Evolutionary conservation across 2,888 invertebrate genomes (phyloP), one percentile per base, ranked within the genome.

Genomic region (Hypomecis atomaria): DNA sequence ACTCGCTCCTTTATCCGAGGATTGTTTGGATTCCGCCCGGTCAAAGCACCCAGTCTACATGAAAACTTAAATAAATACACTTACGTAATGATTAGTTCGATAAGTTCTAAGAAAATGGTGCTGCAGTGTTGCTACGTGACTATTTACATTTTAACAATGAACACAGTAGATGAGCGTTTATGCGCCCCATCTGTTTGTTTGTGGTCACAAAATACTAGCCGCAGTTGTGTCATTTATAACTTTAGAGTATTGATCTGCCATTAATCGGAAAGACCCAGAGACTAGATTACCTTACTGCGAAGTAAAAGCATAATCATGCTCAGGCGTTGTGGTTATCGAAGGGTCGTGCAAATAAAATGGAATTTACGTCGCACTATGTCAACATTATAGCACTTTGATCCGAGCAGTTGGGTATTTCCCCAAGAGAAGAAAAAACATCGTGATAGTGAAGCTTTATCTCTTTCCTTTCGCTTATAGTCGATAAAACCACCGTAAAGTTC

Each of bases 21-120:
- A 79, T 79, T 87, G 84, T 85, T 88, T 85, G 79, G 74, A 82
- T 83, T 83, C 58, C 50, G 34, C 57, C 13, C 45, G 65, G 65
- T 57, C 65, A 61, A 65, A 61, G 65, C 60, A 52, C 65, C 45
- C 23, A 23, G 23, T 6, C 61, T 13, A 5, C 42, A 34, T 48
- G 44, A 50, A 33, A 58, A 45, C 50, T 59, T 54, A 49, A 58
- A 52, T 34, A 59, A 58, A 43, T 43, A 61, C 37, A 48, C 59
- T 54, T 54, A 49, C 49, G 55, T 50, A 62, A 62, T 50, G 38
- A 44, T 50, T 50, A 38, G 36, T n/a, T 54, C 9, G 36, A 36
- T 44, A 3, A 9, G 36, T 60, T 55, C 40, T 42, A 5, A 47
- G 47, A 47, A 48, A 54, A 53, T 59, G 45, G 10, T 36, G 36